Evolutionary conservation across 2,888 invertebrate genomes (phyloP), one percentile per base, ranked within the genome.

Genomic region (Metacarcinus magister): DNA sequence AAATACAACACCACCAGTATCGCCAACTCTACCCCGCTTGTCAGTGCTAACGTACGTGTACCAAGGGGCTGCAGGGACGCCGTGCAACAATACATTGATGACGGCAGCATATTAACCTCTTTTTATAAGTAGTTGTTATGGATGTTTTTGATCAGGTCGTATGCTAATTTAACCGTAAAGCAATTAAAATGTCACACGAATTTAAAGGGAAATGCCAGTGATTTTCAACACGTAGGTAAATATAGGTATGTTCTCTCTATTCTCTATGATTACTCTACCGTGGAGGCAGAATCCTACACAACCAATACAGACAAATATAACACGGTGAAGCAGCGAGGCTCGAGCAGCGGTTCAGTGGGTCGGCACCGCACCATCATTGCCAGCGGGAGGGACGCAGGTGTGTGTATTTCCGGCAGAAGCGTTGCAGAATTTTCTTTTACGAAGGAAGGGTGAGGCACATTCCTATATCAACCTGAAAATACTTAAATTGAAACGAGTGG

Each of bases 331-430:
- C 67, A 75, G 67, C 2, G 67, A 75, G 23, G 67, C n/a, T 75
- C 67, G 67, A 75, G 67, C 67, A 75, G 67, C 67, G 67, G 67
- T 75, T 75, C 67, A 75, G 67, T 75, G 67, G 67, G 23, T n/a
- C 67, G 67, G 4, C 23, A 75, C 23, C 67, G n/a, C 23, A 75
- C 23, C 67, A 75, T 2, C 54, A 16, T 16, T 54, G 67, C 16
- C 23, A 75, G 67, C 3, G n/a, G 13, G 54, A 54, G 54, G 13
- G 16, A 2, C 2, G 54, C 16, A 4, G n/a, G n/a, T n/a, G 16
- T n/a, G n/a, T n/a, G 67, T 75, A 23, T 75, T 75, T 75, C 67
- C 8, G 23, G 54, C 23, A 75, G n/a, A 7, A 75, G 23, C n/a
- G 67, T 23, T 23, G n/a, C n/a, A 7, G 67, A n/a, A n/a, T 75